Evolutionary conservation across 2,888 invertebrate genomes (phyloP), one percentile per base, ranked within the genome.

Genomic region (Stictocephala bisonia): DNA sequence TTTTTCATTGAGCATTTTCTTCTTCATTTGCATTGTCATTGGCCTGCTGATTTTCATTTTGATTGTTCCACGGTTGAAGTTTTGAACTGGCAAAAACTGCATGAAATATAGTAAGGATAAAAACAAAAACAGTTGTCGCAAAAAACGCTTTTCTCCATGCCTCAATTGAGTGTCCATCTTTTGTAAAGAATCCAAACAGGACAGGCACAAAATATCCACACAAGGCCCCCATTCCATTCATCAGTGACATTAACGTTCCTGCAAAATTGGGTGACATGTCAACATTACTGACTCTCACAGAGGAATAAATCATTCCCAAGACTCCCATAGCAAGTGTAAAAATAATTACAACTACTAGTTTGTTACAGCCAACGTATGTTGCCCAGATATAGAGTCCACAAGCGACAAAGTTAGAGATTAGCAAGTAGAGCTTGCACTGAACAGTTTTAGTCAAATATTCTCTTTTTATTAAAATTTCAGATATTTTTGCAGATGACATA

Each of bases 201-300:
- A 22, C 48, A 3, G 48, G 48, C 11, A 48, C 48, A 22, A 48
- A 6, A 22, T 22, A 48, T 2, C 60, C 60, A 15, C 31, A n/a
- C 4, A 60, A 15, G 1, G 31, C 27, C 11, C 60, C 60, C 3
- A 31, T 9, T 9, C 60, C 60, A 22, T 29, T 60, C 29, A 60
- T 29, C 13, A 60, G 4, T 2, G 60, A 27, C 60, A 60, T 60
- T 1, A 60, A 20, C 9, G 31, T 29, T 15, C 60, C 60, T 3
- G 60, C 60, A 27, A 31, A 29, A 29, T 60, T 60, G 27, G 60
- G 60, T 15, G 60, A 13, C 6, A 60, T 11, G 35, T 60, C 31
- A n/a, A 60, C 18, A 6, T 27, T 20, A 29, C 20, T 31, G 6
- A 60, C 60, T 7, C 31, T 27, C 7, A 60, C 35, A 7, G 29